Conservation (phyloP, 23 tunicate species). For the Halocynthia aurantium region DNA sequence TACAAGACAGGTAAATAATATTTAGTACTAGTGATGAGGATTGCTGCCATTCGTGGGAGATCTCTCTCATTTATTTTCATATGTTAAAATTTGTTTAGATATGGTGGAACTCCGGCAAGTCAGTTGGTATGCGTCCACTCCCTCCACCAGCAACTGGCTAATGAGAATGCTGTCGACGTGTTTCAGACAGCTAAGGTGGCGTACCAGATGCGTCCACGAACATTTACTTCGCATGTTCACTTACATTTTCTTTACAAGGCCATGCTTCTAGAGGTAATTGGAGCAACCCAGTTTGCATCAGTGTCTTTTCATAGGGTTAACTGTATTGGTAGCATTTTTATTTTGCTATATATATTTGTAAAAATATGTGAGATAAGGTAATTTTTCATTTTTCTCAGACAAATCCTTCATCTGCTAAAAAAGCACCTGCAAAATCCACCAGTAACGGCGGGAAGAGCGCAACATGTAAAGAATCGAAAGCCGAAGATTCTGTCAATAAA, state of each 20-base stretch:
- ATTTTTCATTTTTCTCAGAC: no score
- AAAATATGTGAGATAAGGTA: no score
- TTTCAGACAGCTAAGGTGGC: slow-evolving; percentile 58
- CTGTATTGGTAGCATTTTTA: no score
- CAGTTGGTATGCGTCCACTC: slow-evolving; percentile 59
- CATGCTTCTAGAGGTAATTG: slow-evolving; percentile 40
- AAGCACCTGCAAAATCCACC: no score
- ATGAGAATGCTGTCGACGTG: slow-evolving; percentile 58
- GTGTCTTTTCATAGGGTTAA: no score
- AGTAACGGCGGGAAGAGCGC: no score
- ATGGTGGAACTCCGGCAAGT: slow-evolving; percentile 52
- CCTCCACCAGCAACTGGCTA: slow-evolving; percentile 52
- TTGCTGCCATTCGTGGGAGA: neutral
- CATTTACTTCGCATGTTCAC: slow-evolving; percentile 32
- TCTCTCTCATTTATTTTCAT: neutral
- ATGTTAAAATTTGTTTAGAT: slow-evolving; percentile 14
- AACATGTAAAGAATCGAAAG: no score
- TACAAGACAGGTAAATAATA: slow-evolving; percentile 69
- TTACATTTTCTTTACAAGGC: slow-evolving; percentile 62
- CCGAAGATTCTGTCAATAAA: no score
- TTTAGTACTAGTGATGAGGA: no score
- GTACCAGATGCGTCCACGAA: slow-evolving; percentile 70
- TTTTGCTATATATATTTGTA: no score
- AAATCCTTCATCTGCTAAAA: no score
- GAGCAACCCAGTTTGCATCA: no score